phyloP scores from a whole-genome alignment of 2,113 vertebrate genomes.

The Pygoscelis antarcticus region DNA sequence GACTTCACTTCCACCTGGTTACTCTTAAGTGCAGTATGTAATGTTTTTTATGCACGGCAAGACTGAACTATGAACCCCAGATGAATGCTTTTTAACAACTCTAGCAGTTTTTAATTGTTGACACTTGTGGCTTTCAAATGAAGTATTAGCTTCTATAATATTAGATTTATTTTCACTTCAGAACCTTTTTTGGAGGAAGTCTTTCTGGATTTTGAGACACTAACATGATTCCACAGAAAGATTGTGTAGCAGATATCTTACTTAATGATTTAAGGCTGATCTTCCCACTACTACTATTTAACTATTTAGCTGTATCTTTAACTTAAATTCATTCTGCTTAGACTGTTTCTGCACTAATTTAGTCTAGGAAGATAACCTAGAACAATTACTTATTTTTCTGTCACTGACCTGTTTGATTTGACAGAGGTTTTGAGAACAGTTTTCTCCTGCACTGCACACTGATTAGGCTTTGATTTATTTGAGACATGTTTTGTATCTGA shows the following conservation, averaged over 20 bases:
- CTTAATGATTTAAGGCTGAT: not conserved
- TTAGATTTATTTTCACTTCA: conserved; percentile 8
- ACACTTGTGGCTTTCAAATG: conserved; percentile 38
- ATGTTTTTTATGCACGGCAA: not conserved
- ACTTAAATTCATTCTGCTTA: conserved; percentile 32
- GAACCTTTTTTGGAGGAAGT: not conserved
- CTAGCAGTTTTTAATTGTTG: not conserved
- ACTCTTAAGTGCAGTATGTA: not conserved
- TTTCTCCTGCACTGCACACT: conserved; percentile 67
- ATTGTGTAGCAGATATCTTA: not conserved
- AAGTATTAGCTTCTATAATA: not conserved
- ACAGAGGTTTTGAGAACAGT: conserved; percentile 63
- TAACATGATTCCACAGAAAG: conserved; percentile 4
- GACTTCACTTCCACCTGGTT: not conserved
- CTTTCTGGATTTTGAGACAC: conserved; percentile 29
- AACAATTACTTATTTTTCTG: conserved; percentile 36
- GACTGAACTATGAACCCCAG: not conserved
- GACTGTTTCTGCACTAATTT: conserved; percentile 16
- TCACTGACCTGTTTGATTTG: conserved; percentile 70
- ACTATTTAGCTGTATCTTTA: conserved; percentile 12
- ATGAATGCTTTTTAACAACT: conserved; percentile 3
- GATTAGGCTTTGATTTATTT: conserved; percentile 66
- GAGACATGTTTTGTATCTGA: conserved; percentile 72
- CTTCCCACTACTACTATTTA: conserved; percentile 7
- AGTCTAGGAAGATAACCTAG: not conserved